Percentiles rank a stretch among this genome's conserved stretches.
Evolutionary conservation across 2,888 invertebrate species (phyloP).

Genomic region (Anodontia alba): DNA sequence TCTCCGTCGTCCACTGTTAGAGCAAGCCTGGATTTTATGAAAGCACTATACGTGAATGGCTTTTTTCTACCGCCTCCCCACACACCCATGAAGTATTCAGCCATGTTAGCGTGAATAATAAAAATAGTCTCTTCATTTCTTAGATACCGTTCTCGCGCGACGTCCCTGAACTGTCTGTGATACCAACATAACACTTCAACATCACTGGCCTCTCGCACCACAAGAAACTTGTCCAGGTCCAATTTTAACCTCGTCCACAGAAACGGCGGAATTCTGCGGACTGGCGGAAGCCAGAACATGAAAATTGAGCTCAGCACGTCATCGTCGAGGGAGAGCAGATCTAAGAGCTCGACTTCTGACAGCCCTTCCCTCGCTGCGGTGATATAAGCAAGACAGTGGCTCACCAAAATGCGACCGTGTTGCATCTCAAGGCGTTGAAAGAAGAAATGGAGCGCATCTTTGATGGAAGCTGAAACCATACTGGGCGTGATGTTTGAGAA

Average conservation of each 20-base stretch:
- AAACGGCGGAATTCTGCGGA: conserved; percentile 77
- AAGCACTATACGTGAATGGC: conserved; percentile 69
- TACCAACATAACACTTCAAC: conserved; percentile 77
- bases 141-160: conserved; percentile 69
- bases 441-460: conserved; percentile 75
- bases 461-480: conserved; percentile 67
- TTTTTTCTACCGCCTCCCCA: conserved; percentile 77
- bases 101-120: conserved; percentile 74
- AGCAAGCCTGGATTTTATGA: conserved; percentile 59
- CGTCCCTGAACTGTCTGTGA: conserved; percentile 77
- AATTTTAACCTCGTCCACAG: conserved; percentile 75
- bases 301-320: conserved; percentile 75
- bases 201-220: conserved; percentile 70
- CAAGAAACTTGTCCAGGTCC: conserved; percentile 72
- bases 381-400: conserved; percentile 73
- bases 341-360: conserved; percentile 76
- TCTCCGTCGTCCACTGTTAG: conserved; percentile 60
- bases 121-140: conserved; percentile 42
- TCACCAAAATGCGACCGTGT: conserved; percentile 71
- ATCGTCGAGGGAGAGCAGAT: conserved; percentile 77
- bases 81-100: conserved; percentile 78
- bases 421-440: conserved; percentile 73
- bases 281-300: conserved; percentile 77
- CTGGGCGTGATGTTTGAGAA: conserved; percentile 60
- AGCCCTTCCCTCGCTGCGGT: conserved; percentile 73